These are phyloP conservation scores for Cancer borealis DNA, from an alignment of 2,888 invertebrate species.

Conservation along the genomic window DNA sequence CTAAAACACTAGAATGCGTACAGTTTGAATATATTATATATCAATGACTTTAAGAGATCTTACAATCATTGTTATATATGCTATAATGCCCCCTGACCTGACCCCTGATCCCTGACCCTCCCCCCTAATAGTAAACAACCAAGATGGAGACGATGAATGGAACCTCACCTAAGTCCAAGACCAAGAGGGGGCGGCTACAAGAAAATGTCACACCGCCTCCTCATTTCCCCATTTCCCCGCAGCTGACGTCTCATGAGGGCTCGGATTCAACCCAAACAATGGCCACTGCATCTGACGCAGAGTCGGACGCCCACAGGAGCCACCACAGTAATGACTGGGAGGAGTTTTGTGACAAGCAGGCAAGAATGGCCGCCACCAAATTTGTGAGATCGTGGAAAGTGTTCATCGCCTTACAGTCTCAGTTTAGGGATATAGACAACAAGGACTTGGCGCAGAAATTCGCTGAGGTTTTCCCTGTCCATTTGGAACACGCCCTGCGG, in stretches of 20 bases:
- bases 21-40: not conserved
- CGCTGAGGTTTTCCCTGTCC: slow-evolving; percentile 69
- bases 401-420: slow-evolving; percentile 66
- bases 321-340: slow-evolving; percentile 69
- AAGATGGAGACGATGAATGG: slow-evolving; percentile 61
- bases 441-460: slow-evolving; percentile 70
- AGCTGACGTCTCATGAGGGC: slow-evolving; percentile 52
- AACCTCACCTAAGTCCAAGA: no score
- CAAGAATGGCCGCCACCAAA: slow-evolving; percentile 90
- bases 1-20: not conserved
- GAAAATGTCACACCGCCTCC: slow-evolving; percentile 47
- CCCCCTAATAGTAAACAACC: slow-evolving; percentile 30
- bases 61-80: no score
- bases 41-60: no score
- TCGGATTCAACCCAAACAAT: slow-evolving; percentile 40
- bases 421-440: slow-evolving; percentile 66
- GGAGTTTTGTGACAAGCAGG: slow-evolving; percentile 90
- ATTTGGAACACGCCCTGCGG: slow-evolving; percentile 68
- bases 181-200: not conserved
- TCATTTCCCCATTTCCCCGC: not conserved
- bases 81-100: no score
- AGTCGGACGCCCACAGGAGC: slow-evolving; percentile 58
- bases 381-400: slow-evolving; percentile 88
- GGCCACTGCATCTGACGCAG: slow-evolving; percentile 65
- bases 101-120: not conserved